phyloP scores from a whole-genome alignment of 2,888 invertebrate species.

The Drosophila mulleri region DNA sequence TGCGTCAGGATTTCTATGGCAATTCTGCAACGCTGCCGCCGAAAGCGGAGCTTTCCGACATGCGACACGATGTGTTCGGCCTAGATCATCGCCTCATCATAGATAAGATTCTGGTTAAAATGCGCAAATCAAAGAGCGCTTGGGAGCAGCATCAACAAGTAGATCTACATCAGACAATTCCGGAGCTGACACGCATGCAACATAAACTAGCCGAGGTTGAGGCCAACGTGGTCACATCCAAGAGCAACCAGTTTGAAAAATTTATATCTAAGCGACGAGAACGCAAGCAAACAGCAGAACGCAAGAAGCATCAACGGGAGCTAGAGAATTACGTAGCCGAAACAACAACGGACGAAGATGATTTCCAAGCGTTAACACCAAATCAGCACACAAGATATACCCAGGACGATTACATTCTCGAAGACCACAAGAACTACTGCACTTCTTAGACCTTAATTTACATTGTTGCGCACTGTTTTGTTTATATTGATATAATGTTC shows the following conservation, averaged over 20 bases:
- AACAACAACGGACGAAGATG: conserved; percentile 18
- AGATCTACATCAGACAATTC: not conserved
- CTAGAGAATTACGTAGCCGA: conserved; percentile 17
- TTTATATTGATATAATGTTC: not conserved
- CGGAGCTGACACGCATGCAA: conserved; percentile 7
- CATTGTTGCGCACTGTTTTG: not conserved
- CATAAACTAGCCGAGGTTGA: conserved; percentile 44
- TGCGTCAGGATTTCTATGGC: conserved; percentile 56
- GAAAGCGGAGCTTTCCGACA: conserved; percentile 86
- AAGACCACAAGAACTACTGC: conserved; percentile 44
- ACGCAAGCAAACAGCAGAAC: conserved; percentile 64
- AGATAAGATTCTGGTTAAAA: conserved; percentile 86
- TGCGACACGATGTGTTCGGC: conserved; percentile 90
- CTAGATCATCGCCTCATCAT: conserved; percentile 89
- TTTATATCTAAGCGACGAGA: conserved; percentile 67
- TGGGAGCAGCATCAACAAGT: conserved; percentile 84
- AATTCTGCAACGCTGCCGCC: conserved; percentile 80
- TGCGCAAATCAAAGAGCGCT: conserved; percentile 86
- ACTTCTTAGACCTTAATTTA: not conserved
- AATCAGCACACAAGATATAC: conserved; percentile 48
- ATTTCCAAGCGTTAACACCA: conserved; percentile 30
- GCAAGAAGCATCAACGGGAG: conserved; percentile 60
- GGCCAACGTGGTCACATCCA: conserved; percentile 29
- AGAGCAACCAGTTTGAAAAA: conserved; percentile 56
- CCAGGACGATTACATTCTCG: conserved; percentile 75